These are phyloP conservation scores for Lateolabrax maculatus DNA, from an alignment of 2,797 vertebrate genomes.

Conservation along the genomic window DNA sequence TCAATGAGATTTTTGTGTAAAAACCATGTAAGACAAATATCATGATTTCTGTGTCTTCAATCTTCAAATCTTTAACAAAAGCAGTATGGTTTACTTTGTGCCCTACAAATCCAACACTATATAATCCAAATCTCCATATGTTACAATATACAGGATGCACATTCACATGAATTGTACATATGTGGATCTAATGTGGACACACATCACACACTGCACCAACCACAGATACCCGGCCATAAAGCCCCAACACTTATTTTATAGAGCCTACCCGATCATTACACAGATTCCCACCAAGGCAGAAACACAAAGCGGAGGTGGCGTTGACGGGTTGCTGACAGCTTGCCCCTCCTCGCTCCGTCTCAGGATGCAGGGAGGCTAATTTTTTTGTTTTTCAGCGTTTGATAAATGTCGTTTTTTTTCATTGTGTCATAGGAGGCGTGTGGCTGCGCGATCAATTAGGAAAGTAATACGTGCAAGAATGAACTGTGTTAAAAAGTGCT, in stretches of 20 bases:
- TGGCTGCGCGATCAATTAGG: conserved; percentile 13
- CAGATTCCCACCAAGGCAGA: conserved; percentile 61
- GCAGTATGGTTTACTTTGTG: not conserved
- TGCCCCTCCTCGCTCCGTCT: not conserved
- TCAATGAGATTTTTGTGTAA: too few species aligned
- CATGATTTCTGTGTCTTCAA: too few species aligned
- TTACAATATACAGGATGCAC: not conserved
- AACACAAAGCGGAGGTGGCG: conserved; percentile 63
- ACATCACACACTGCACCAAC: not conserved
- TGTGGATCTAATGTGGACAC: not conserved
- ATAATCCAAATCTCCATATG: not conserved
- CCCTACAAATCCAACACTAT: not conserved
- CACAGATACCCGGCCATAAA: conserved; percentile 14
- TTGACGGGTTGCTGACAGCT: conserved; percentile 62
- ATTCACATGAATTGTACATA: not conserved
- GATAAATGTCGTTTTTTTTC: conserved; percentile 17
- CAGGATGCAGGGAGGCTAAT: fast-evolving
- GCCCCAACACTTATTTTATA: conserved; percentile 42
- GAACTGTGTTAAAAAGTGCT: not conserved
- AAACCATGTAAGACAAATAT: too few species aligned
- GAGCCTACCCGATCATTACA: conserved; percentile 49
- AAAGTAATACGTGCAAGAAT: conserved; percentile 7
- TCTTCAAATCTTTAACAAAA: not conserved
- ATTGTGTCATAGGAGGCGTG: not conserved
- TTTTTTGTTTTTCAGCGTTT: conserved; percentile 5